phyloP scores from a whole-genome alignment of 2,888 invertebrate species.

The Epirrhoe tristata region DNA sequence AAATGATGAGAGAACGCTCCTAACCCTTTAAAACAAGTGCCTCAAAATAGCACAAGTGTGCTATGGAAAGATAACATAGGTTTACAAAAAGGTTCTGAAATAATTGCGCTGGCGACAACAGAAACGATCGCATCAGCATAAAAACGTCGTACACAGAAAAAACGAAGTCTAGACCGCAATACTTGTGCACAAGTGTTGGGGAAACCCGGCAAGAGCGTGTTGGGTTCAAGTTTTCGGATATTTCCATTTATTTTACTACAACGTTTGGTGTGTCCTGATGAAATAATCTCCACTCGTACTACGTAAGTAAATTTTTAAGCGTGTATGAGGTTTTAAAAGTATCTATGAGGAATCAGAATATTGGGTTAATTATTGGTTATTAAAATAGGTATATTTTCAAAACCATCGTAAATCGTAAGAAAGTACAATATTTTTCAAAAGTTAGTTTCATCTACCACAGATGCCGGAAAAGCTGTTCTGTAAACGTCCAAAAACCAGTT shows the following conservation, averaged over 20 bases:
- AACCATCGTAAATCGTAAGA: neutral
- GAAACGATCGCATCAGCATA: conserved; percentile 32
- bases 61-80: conserved; percentile 6
- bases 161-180: conserved; percentile 9
- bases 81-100: conserved; percentile 21
- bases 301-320: no score
- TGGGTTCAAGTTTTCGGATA: neutral
- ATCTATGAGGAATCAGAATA: no score
- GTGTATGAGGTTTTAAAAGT: no score
- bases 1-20: no score
- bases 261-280: neutral
- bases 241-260: neutral
- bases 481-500: conserved; percentile 26
- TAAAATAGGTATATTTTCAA: neutral
- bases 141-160: conserved; percentile 27
- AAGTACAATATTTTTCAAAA: no score
- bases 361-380: no score
- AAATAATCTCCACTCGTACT: no score
- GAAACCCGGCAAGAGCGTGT: conserved; percentile 12
- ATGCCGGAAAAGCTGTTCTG: conserved; percentile 7
- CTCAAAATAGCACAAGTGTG: neutral
- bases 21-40: neutral
- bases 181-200: conserved; percentile 13
- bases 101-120: conserved; percentile 26
- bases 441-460: neutral